Evolutionary conservation across 2,888 invertebrate genomes (phyloP), one percentile per base, ranked within the genome.

Genomic region (Apodemia zela): DNA sequence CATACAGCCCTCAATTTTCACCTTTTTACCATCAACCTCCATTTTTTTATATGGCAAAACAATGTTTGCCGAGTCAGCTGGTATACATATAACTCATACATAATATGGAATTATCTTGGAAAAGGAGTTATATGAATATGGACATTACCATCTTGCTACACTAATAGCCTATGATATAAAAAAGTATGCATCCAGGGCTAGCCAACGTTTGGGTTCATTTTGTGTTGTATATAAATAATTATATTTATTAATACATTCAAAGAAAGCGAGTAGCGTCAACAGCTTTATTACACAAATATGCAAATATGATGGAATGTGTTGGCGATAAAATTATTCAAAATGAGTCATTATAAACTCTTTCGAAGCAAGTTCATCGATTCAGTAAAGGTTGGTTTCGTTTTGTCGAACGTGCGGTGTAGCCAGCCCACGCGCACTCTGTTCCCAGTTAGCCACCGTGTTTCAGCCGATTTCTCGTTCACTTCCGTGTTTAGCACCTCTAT

Each of bases 371-470:
- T 21, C 51, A 29, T 57, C 57, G 57, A 54, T 8, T 57, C 29
- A 47, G 47, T 29, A 57, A 66, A 18, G 61, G 66, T 63, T 65
- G 61, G 66, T 63, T 65, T 62, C 69, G 63, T 71, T 72, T 71
- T 71, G 71, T 72, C 69, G 67, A 65, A 57, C 57, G 61, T 66
- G 67, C 64, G 63, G 61, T 71, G 65, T 67, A 58, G 67, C 84
- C 72, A 75, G 29, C 89, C 89, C 85, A 88, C 87, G 86, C 87
- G 76, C 73, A 63, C 64, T 62, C 67, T 66, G 71, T 77, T 84
- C 87, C 54, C 54, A 57, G 54, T 57, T 85, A 75, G 84, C 80
- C 78, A 73, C 79, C 70, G 77, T 57, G 54, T 57, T 57, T 57
- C 29, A 57, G 54, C 59, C 63, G 65, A 65, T 64, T 65, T 63